Base-by-base conservation (phyloP, 2,113 vertebrate species). In the Heterochromis multidens region DNA sequence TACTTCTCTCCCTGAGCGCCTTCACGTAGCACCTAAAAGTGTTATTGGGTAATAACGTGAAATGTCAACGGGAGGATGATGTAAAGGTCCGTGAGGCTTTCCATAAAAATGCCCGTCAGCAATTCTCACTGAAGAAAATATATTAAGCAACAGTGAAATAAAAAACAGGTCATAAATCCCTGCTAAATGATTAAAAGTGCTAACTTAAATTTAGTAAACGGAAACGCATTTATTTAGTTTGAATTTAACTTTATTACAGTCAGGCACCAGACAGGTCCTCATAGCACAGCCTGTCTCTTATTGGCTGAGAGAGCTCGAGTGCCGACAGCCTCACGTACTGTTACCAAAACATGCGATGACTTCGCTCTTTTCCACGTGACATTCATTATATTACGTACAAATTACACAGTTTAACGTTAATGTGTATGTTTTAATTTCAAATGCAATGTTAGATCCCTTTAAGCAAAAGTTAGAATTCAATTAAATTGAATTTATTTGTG, bases 1-100 rank as follows among this genome's bases (percentile, higher is more conserved):
- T 29, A 2, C 52, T 76, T 13, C 21, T 3, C 1, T 1, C 3
- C 1, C 16, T 4, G 5, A 1, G 23, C 58, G 12, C 9, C 78
- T 74, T 72, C 31, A 4, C 52, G 25, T 3, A 0, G 11, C 23
- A 5, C 11, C 10, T 4, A 8, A 27, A 23, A 29, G 17, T 70
- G 87, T 83, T 85, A 70, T 90, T 93, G 84, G 81, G 86, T 67
- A 92, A 84, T 60, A 10, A 57, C 77, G 5, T 63, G 85, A 86
- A 89, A 93, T 88, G 93, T 93, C 93, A 92, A 83, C 56, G 2
- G 4, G 21, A 83, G 33, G 79, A n/a, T 88, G 87, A 93, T 37
- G 86, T 79, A 88, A 93, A 77, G 85, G 49, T 25, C 87, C 9
- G 6, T 2, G 1, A 16, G 78, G 1, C 16, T 9, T 7, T 3